A percentile compares a stretch with the other conserved stretches of the same genome.
Conservation (phyloP, 2,797 vertebrate genomes). For the Arrhamphus sclerolepis region DNA sequence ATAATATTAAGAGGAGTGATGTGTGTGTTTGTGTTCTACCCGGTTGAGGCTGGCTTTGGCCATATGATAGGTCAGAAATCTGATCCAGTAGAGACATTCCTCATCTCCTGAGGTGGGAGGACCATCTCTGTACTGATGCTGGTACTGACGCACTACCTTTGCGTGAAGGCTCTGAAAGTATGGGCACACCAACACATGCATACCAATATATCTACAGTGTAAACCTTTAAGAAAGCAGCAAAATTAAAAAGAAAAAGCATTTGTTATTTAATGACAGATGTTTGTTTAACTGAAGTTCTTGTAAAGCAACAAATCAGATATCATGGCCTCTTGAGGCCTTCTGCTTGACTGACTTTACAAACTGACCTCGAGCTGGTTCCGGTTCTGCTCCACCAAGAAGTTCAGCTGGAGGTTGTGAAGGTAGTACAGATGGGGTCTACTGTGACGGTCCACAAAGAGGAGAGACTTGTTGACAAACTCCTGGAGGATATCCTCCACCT, state of each 20-base stretch:
- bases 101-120: conserved; percentile 82
- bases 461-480: conserved; percentile 97
- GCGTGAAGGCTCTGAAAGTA: conserved; percentile 79
- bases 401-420: conserved; percentile 97
- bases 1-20: background rate
- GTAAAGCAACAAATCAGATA: too few species aligned
- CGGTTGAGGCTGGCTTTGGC: conserved; percentile 87
- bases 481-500: conserved; percentile 94
- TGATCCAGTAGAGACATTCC: conserved; percentile 93
- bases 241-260: background rate
- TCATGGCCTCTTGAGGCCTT: background rate
- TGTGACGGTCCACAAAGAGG: conserved; percentile 90
- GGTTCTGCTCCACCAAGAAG: conserved; percentile 95
- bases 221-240: background rate
- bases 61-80: conserved; percentile 93
- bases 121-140: conserved; percentile 77
- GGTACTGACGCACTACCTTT: conserved; percentile 91
- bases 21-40: conserved; percentile 72
- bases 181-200: background rate
- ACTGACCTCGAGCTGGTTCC: conserved; percentile 84
- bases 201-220: background rate
- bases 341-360: too few species aligned
- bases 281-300: too few species aligned
- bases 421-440: conserved; percentile 90
- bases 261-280: too few species aligned